phyloP scores from a whole-genome alignment of 2,888 invertebrate genomes.

The Apamea crenata region DNA sequence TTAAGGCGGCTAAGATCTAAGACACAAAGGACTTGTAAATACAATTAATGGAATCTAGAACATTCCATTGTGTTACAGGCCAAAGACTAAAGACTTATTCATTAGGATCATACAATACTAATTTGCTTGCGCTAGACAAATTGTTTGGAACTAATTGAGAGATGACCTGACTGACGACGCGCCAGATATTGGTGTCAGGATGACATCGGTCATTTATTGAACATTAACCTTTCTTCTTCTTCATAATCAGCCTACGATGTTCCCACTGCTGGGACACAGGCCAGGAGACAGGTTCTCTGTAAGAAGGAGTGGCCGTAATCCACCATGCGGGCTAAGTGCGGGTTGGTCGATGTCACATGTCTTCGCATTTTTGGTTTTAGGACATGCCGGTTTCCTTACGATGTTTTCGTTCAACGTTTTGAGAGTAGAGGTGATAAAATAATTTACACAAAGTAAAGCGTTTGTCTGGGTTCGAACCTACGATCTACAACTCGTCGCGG shows the following conservation, averaged over 20 bases:
- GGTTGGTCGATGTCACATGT: too few relatives aligned
- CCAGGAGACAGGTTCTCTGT: too few relatives aligned
- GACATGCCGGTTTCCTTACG: too few relatives aligned
- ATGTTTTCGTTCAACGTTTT: too few relatives aligned
- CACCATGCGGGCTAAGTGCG: too few relatives aligned
- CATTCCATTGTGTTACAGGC: constrained; percentile 30
- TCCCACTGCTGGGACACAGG: neutral
- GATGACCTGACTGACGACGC: constrained; percentile 6
- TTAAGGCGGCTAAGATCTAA: constrained; percentile 5
- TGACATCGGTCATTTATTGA: constrained; percentile 2
- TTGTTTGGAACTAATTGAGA: constrained; percentile 50
- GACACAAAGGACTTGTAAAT: constrained; percentile 26
- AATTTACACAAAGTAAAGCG: too few relatives aligned
- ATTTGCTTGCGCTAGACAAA: constrained; percentile 39
- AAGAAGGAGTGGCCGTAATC: neutral
- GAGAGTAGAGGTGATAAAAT: too few relatives aligned
- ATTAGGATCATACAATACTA: constrained; percentile 43
- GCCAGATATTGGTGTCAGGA: constrained; percentile 10
- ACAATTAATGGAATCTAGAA: constrained; percentile 35
- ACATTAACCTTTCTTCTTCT: too few relatives aligned
- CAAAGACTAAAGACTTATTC: constrained; percentile 18
- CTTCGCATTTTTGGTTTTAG: too few relatives aligned
- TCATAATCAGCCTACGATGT: neutral
- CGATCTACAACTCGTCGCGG: too few relatives aligned
- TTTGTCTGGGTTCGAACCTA: too few relatives aligned